Percentiles rank a stretch among this genome's conserved stretches.
These are phyloP conservation scores for Pimpla rufipes DNA, from an alignment of 2,888 invertebrate species.

Conservation along the genomic window DNA sequence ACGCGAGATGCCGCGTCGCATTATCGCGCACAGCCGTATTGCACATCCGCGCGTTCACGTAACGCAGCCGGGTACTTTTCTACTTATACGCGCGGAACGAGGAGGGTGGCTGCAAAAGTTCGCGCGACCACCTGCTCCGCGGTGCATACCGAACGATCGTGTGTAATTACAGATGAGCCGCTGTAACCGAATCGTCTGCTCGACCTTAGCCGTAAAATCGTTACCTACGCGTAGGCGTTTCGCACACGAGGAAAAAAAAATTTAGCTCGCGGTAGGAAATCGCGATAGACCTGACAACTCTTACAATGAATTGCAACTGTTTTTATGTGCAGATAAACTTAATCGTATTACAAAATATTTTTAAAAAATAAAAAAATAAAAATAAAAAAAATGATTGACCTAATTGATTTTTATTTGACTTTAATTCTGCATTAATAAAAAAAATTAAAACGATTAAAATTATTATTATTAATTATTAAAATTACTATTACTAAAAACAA, in stretches of 20 bases:
- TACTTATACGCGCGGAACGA: constrained; percentile 4
- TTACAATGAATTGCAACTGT: too few species aligned
- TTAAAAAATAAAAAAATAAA: constrained; percentile 3
- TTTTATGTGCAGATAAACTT: too few species aligned
- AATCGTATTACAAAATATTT: too few species aligned
- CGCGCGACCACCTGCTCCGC: constrained; percentile 37
- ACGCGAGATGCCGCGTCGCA: background rate
- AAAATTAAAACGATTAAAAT: too few species aligned
- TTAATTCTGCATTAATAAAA: too few species aligned
- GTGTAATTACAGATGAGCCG: constrained; percentile 61
- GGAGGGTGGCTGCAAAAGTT: constrained; percentile 4
- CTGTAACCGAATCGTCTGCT: constrained; percentile 60
- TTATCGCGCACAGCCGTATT: background rate
- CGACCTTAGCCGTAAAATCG: constrained; percentile 55
- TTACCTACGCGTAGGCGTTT: constrained; percentile 17
- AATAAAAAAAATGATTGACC: too few species aligned
- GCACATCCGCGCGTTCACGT: constrained; percentile 2
- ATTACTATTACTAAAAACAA: too few species aligned
- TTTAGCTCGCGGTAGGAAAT: background rate
- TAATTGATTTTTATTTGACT: too few species aligned
- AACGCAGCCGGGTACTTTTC: constrained; percentile 12
- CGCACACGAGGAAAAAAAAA: background rate
- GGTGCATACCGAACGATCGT: constrained; percentile 36
- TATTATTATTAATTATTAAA: too few species aligned
- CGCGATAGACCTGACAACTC: too few species aligned